Conservation (phyloP, 2,113 vertebrate species). For the Penelope pileata region DNA sequence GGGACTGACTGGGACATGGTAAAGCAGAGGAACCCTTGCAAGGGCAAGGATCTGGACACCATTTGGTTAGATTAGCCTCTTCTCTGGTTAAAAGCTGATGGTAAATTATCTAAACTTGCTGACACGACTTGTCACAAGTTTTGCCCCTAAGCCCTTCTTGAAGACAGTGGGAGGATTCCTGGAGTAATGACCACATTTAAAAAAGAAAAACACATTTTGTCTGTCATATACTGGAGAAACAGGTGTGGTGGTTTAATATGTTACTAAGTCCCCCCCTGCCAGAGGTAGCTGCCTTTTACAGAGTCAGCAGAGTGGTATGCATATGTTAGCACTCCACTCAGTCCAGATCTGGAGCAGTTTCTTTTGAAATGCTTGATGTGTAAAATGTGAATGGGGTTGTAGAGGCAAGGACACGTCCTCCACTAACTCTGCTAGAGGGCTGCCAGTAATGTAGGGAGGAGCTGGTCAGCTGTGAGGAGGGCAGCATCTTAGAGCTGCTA, state of each 20-base stretch:
- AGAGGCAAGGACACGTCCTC: background rate
- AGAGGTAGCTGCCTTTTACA: conserved; percentile 15
- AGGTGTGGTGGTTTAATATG: conserved; percentile 54
- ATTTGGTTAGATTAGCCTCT: background rate
- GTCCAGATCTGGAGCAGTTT: background rate
- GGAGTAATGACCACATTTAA: background rate
- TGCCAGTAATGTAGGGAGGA: background rate
- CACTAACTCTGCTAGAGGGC: background rate
- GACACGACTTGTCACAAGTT: background rate
- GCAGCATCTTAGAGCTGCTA: background rate
- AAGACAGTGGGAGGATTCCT: background rate
- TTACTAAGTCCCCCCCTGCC: conserved; percentile 30
- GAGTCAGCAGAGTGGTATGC: conserved; percentile 3
- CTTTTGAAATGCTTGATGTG: background rate
- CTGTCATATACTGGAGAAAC: background rate
- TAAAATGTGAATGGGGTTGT: background rate
- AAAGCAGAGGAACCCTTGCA: background rate
- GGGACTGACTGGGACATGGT: background rate
- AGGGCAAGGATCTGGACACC: background rate
- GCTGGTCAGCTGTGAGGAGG: background rate
- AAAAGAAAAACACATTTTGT: background rate
- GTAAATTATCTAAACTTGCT: background rate
- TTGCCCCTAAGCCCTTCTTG: background rate
- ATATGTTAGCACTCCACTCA: background rate
- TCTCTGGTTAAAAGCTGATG: background rate